These are phyloP conservation scores for Bovichtus diacanthus DNA, from an alignment of 2,797 vertebrate genomes.

Conservation along the genomic window DNA sequence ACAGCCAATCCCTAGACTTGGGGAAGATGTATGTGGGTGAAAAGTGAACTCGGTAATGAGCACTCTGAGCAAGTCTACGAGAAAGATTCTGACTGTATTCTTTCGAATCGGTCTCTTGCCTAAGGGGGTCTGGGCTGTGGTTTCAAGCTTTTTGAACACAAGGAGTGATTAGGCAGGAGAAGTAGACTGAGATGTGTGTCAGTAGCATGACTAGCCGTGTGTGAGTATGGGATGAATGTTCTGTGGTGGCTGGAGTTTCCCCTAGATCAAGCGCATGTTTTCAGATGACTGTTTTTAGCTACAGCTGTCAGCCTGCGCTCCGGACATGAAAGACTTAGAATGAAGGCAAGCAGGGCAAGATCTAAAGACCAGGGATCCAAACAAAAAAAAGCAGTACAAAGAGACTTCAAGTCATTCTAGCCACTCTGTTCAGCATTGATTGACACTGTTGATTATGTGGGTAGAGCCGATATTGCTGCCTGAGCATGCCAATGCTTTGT, in stretches of 20 bases:
- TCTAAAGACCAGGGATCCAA: slow-evolving; percentile 43
- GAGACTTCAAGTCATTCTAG: slow-evolving; percentile 32
- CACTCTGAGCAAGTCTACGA: slow-evolving; percentile 41
- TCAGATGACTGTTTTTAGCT: slow-evolving; percentile 71
- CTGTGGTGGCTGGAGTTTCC: slow-evolving; percentile 77
- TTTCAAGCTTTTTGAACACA: slow-evolving; percentile 70
- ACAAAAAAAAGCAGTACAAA: slow-evolving; percentile 10
- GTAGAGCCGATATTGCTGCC: slow-evolving; percentile 47
- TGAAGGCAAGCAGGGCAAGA: slow-evolving; percentile 24
- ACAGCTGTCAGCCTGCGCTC: slow-evolving; percentile 57
- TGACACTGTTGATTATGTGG: slow-evolving; percentile 54
- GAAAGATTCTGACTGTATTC: slow-evolving; percentile 55
- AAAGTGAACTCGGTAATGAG: slow-evolving; percentile 68
- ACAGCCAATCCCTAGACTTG: slow-evolving; percentile 56
- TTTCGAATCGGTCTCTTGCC: slow-evolving; percentile 56
- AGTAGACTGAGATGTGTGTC: slow-evolving; percentile 64
- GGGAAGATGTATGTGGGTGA: slow-evolving; percentile 60
- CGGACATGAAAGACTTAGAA: slow-evolving; percentile 57
- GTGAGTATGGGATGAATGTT: slow-evolving; percentile 69
- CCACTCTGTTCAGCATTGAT: slow-evolving; percentile 27
- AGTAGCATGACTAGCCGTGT: slow-evolving; percentile 67
- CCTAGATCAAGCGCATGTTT: slow-evolving; percentile 57
- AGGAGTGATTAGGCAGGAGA: slow-evolving; percentile 67
- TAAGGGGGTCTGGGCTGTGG: slow-evolving; percentile 70
- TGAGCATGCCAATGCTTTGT: slow-evolving; percentile 59